These are phyloP conservation scores for Cordylochernes scorpioides DNA, from an alignment of 2,888 invertebrate species.

Conservation along the genomic window DNA sequence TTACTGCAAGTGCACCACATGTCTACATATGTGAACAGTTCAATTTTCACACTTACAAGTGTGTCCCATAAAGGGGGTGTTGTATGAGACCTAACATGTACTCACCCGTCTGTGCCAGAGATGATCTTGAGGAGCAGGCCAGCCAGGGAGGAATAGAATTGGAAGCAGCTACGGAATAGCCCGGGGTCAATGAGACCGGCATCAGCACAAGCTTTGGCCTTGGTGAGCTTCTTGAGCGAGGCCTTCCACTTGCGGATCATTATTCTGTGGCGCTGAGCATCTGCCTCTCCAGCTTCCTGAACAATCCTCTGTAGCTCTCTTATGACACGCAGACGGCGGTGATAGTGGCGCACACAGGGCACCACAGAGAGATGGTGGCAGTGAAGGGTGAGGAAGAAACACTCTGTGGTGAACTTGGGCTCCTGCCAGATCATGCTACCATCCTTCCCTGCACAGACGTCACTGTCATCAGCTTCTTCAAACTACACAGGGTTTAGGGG, in stretches of 20 bases:
- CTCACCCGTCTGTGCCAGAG: slow-evolving; percentile 19
- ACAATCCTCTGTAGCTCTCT: slow-evolving; percentile 59
- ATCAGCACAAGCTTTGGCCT: slow-evolving; percentile 73
- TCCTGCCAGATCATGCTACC: slow-evolving; percentile 36
- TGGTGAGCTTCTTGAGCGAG: slow-evolving; percentile 26
- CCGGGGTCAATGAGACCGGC: slow-evolving; percentile 59
- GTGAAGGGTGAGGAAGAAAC: slow-evolving; percentile 85
- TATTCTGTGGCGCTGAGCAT: slow-evolving; percentile 27
- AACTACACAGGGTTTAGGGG: not conserved
- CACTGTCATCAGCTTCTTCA: not conserved
- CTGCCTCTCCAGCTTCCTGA: slow-evolving; percentile 51
- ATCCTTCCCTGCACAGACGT: not conserved
- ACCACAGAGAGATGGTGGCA: slow-evolving; percentile 73
- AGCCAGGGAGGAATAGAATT: slow-evolving; percentile 63
- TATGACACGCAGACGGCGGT: slow-evolving; percentile 41
- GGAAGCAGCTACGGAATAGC: slow-evolving; percentile 48
- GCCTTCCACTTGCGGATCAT: too few species aligned
- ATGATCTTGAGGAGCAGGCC: slow-evolving; percentile 34
- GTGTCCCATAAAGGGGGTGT: too few species aligned
- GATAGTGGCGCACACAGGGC: slow-evolving; percentile 61
- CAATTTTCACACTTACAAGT: too few species aligned
- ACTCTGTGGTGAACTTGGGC: slow-evolving; percentile 77
- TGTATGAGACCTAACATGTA: too few species aligned
- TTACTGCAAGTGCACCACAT: too few species aligned
- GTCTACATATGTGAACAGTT: too few species aligned